Percentiles rank a stretch among this genome's conserved stretches.
Conservation (phyloP, 2,113 vertebrate genomes). For the Platysteira castanea region DNA sequence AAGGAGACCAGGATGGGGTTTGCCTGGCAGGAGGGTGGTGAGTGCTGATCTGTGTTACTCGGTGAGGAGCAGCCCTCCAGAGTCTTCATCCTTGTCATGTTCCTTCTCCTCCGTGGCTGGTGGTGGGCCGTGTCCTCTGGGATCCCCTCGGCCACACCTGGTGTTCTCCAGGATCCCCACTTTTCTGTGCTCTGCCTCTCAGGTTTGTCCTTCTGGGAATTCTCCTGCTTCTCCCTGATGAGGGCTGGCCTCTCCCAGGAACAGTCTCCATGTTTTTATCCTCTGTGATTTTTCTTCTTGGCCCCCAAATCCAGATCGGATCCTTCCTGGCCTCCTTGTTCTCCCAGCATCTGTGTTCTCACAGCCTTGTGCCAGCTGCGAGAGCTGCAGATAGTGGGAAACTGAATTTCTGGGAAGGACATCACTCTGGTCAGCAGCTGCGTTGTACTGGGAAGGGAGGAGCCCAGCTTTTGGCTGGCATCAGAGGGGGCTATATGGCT, state of each 20-base stretch:
- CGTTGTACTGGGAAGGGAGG: neutral
- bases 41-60: neutral
- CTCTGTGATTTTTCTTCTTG: neutral
- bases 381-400: accelerated
- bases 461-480: neutral
- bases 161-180: neutral
- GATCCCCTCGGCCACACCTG: accelerated
- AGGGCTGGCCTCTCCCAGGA: neutral
- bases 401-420: neutral
- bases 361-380: neutral
- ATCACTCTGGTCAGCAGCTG: neutral
- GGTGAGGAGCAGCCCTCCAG: neutral
- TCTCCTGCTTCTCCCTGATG: accelerated
- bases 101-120: neutral
- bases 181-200: neutral
- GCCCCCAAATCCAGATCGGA: too few species aligned
- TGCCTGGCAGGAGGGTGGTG: neutral
- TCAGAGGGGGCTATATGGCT: neutral
- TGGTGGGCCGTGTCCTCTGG: neutral
- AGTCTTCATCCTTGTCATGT: accelerated
- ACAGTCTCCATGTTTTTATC: neutral
- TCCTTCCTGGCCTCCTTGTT: neutral
- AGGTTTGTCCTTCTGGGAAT: neutral
- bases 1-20: neutral
- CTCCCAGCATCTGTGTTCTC: neutral